These are phyloP conservation scores for Drosophila mulleri DNA, from an alignment of 2,888 invertebrate species.

Conservation along the genomic window DNA sequence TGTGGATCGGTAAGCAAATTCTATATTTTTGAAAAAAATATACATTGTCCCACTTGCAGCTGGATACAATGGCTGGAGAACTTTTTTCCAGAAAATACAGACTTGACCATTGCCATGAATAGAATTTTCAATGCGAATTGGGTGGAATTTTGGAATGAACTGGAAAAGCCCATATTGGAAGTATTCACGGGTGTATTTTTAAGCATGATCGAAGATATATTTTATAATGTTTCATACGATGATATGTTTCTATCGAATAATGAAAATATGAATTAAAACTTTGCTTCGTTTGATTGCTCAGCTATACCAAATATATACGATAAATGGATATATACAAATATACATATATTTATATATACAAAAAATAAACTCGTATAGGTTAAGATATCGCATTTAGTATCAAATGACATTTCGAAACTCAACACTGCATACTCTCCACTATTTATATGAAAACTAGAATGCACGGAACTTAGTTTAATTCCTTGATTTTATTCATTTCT, in stretches of 20 bases:
- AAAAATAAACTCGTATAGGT: neutral
- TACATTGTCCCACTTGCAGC: slow-evolving; percentile 11
- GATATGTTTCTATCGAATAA: slow-evolving; percentile 52
- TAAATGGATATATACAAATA: no score
- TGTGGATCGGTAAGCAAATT: slow-evolving; percentile 53
- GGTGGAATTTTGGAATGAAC: slow-evolving; percentile 66
- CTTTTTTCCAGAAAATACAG: slow-evolving; percentile 58
- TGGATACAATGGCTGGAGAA: slow-evolving; percentile 64
- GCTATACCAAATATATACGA: slow-evolving; percentile 3
- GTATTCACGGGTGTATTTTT: slow-evolving; percentile 54
- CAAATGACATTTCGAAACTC: slow-evolving; percentile 10
- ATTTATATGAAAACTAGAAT: neutral
- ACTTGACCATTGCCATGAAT: slow-evolving; percentile 53
- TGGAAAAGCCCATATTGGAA: slow-evolving; percentile 57
- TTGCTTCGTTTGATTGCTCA: neutral
- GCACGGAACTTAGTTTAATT: slow-evolving; percentile 12
- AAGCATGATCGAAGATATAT: slow-evolving; percentile 50
- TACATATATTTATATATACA: no score
- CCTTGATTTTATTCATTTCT: neutral
- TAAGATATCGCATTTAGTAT: slow-evolving; percentile 10
- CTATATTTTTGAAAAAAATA: no score
- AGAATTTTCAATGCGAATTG: slow-evolving; percentile 58
- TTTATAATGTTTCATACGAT: slow-evolving; percentile 62
- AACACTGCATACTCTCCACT: slow-evolving; percentile 17
- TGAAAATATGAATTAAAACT: neutral